Evolutionary conservation across 2,888 invertebrate species (phyloP).

Genomic region (Hipparchia sbordonii): DNA sequence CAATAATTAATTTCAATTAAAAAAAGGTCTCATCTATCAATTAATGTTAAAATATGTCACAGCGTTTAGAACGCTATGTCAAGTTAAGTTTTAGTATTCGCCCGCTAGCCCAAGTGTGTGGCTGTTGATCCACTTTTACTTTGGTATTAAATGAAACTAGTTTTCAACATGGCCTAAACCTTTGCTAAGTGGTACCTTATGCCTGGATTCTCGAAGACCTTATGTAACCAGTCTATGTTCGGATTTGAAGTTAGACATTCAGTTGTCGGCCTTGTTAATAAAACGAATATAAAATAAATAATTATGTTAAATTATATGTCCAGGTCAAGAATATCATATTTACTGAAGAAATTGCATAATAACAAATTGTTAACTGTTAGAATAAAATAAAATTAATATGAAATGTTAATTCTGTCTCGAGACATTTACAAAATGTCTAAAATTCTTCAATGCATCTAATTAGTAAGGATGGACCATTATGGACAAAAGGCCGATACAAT

Average conservation of each 20-base stretch:
- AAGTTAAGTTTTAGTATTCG: too few relatives aligned
- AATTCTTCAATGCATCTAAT: too few relatives aligned
- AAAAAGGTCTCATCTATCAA: too few relatives aligned
- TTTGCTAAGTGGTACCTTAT: background rate
- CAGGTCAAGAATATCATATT: slow-evolving; percentile 1
- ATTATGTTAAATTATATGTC: background rate
- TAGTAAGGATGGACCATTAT: too few relatives aligned
- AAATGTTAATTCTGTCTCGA: too few relatives aligned
- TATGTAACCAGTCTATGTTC: slow-evolving; percentile 6
- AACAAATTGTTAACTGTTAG: background rate
- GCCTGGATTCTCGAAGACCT: slow-evolving; percentile 14
- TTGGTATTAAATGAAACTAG: background rate
- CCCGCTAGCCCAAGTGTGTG: background rate
- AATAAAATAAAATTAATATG: too few relatives aligned
- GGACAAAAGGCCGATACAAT: too few relatives aligned
- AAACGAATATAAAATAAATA: background rate
- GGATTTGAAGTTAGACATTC: slow-evolving; percentile 4
- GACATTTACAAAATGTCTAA: too few relatives aligned
- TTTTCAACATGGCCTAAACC: slow-evolving; percentile 15
- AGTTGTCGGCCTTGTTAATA: background rate
- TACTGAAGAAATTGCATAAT: slow-evolving; percentile 1
- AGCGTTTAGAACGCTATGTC: too few relatives aligned
- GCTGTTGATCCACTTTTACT: slow-evolving; percentile 3
- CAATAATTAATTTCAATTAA: too few relatives aligned
- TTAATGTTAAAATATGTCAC: too few relatives aligned